These are phyloP conservation scores for Euwallacea fornicatus DNA, from an alignment of 1,140 invertebrate species.

Conservation along the genomic window DNA sequence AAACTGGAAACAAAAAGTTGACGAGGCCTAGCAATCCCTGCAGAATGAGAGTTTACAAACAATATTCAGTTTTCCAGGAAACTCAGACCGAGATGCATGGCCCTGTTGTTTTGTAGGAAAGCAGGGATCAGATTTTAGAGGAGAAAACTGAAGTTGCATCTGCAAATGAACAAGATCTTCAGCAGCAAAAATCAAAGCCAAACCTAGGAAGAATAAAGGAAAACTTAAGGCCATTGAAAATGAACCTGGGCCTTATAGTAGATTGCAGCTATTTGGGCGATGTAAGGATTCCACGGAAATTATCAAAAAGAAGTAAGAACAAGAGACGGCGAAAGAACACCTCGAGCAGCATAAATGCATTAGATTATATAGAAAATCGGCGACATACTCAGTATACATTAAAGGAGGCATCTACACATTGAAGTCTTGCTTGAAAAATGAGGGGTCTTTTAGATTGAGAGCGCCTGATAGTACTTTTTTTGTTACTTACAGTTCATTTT, in stretches of 20 bases:
- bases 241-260: not conserved
- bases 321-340: slow-evolving; percentile 39
- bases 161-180: not conserved
- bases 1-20: not conserved
- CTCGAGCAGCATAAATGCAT: slow-evolving; percentile 47
- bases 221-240: not conserved
- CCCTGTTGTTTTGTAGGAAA: slow-evolving; percentile 23
- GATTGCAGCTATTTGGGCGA: not conserved
- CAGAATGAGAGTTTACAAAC: slow-evolving; percentile 1
- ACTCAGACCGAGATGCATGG: slow-evolving; percentile 38
- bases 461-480: slow-evolving; percentile 45
- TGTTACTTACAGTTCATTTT: slow-evolving; percentile 35
- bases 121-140: slow-evolving; percentile 5
- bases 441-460: slow-evolving; percentile 38
- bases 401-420: slow-evolving; percentile 47
- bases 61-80: slow-evolving; percentile 31
- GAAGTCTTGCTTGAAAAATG: slow-evolving; percentile 44
- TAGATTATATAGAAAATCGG: slow-evolving; percentile 41
- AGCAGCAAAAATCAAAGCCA: not conserved
- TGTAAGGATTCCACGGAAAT: slow-evolving; percentile 32
- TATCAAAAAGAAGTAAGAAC: slow-evolving; percentile 35
- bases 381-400: slow-evolving; percentile 31
- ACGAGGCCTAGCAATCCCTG: not conserved
- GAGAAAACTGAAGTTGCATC: not conserved
- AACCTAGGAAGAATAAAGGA: not conserved